These are phyloP conservation scores for Pandemis cinnamomeana DNA, from an alignment of 2,888 invertebrate species.

Conservation along the genomic window DNA sequence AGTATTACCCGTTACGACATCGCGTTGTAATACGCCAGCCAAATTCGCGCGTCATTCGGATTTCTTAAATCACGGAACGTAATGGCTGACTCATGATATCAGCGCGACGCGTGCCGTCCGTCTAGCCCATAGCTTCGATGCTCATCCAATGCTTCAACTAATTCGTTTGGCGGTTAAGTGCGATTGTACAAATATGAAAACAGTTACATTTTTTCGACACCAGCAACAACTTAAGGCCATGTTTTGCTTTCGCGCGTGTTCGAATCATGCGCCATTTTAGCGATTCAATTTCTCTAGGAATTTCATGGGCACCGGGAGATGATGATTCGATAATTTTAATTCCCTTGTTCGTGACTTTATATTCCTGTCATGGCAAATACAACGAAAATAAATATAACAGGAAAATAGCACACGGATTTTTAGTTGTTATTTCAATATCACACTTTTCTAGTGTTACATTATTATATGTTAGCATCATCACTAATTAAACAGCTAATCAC, in stretches of 20 bases:
- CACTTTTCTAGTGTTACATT: neutral
- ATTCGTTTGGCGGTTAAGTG: neutral
- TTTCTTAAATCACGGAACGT: constrained; percentile 40
- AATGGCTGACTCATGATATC: constrained; percentile 36
- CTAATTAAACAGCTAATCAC: neutral
- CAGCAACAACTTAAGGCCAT: no score
- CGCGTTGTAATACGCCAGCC: constrained; percentile 60
- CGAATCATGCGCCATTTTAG: no score
- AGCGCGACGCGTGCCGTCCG: constrained; percentile 14
- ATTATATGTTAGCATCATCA: neutral
- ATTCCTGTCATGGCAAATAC: no score
- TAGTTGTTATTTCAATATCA: neutral
- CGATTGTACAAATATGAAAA: no score
- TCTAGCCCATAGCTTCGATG: constrained; percentile 22
- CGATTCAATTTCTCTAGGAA: no score
- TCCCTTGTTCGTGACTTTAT: no score
- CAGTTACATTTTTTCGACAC: no score
- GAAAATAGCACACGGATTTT: neutral
- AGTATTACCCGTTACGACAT: constrained; percentile 73
- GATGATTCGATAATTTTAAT: no score
- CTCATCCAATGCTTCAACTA: neutral
- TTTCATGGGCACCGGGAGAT: no score
- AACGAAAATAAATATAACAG: neutral
- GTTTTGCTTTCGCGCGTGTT: no score
- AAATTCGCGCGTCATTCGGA: constrained; percentile 45